Evolutionary conservation across 2,888 invertebrate species (phyloP).

Genomic region (Sminthurides aquaticus): DNA sequence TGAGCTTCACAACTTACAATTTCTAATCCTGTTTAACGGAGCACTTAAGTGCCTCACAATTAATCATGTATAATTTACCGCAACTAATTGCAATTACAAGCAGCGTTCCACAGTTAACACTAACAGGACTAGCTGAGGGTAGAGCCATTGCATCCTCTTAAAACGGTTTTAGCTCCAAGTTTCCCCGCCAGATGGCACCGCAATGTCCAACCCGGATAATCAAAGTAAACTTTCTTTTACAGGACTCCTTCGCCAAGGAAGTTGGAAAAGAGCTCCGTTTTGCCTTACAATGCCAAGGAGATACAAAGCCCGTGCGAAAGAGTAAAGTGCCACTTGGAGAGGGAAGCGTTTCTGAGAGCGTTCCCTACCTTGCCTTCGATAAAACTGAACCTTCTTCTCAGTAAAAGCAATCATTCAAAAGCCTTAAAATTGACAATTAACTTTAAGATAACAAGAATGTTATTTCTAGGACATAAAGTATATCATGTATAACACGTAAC

Average conservation of each 20-base stretch:
- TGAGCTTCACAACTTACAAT: too few relatives aligned
- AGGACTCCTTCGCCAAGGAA: constrained; percentile 42
- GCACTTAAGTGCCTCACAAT: too few relatives aligned
- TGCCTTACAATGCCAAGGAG: constrained; percentile 44
- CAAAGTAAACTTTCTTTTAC: background rate
- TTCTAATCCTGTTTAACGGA: too few relatives aligned
- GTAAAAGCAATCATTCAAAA: background rate
- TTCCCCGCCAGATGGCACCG: background rate
- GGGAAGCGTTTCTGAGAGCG: constrained; percentile 34
- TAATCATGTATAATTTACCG: too few relatives aligned
- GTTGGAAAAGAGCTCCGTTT: constrained; percentile 44
- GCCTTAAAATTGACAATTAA: constrained; percentile 1
- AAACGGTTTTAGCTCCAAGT: too few relatives aligned
- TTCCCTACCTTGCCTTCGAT: constrained; percentile 39
- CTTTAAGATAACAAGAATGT: background rate
- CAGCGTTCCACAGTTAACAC: background rate
- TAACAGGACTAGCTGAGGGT: constrained; percentile 3
- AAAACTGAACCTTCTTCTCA: background rate
- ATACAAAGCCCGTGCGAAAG: constrained; percentile 42
- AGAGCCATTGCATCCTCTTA: background rate
- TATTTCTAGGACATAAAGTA: too few relatives aligned
- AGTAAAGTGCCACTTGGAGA: constrained; percentile 28
- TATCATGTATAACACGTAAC: too few relatives aligned
- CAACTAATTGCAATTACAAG: background rate
- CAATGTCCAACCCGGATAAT: background rate